These are phyloP conservation scores for Stegastes partitus DNA, from an alignment of 2,113 vertebrate species.

Conservation along the genomic window DNA sequence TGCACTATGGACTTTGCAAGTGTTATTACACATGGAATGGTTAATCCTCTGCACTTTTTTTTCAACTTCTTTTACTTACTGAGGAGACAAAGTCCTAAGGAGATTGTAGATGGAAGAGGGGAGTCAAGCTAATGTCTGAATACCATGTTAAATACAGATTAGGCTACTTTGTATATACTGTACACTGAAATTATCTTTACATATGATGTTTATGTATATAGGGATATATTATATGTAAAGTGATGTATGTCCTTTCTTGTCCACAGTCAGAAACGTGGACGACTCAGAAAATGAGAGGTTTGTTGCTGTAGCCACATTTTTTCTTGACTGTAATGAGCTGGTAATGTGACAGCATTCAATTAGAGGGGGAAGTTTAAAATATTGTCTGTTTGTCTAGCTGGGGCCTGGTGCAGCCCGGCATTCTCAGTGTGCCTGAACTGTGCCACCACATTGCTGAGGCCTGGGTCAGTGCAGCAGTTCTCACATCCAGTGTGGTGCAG, in stretches of 20 bases:
- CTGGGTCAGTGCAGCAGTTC: slow-evolving; percentile 88
- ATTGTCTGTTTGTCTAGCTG: slow-evolving; percentile 83
- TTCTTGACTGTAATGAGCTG: neutral
- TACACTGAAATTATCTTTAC: neutral
- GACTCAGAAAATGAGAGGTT: slow-evolving; percentile 95
- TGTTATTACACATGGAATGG: neutral
- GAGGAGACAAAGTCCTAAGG: neutral
- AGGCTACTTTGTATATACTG: neutral
- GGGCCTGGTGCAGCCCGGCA: slow-evolving; percentile 93
- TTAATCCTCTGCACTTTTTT: slow-evolving; percentile 14
- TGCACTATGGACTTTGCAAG: slow-evolving; percentile 11
- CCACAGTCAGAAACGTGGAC: slow-evolving; percentile 80
- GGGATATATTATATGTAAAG: slow-evolving; percentile 2
- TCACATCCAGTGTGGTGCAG: slow-evolving; percentile 85
- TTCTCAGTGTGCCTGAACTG: slow-evolving; percentile 93
- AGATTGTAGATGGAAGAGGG: slow-evolving; percentile 6
- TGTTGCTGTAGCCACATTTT: slow-evolving; percentile 36
- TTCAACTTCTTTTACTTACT: neutral
- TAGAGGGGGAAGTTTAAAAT: neutral
- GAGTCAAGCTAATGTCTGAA: neutral
- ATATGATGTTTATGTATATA: neutral
- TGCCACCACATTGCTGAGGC: slow-evolving; percentile 93
- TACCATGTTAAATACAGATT: neutral
- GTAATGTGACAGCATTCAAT: neutral
- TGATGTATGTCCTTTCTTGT: slow-evolving; percentile 29